These are phyloP conservation scores for Notarius quadriscutis DNA, from an alignment of 2,113 vertebrate genomes.

Conservation along the genomic window DNA sequence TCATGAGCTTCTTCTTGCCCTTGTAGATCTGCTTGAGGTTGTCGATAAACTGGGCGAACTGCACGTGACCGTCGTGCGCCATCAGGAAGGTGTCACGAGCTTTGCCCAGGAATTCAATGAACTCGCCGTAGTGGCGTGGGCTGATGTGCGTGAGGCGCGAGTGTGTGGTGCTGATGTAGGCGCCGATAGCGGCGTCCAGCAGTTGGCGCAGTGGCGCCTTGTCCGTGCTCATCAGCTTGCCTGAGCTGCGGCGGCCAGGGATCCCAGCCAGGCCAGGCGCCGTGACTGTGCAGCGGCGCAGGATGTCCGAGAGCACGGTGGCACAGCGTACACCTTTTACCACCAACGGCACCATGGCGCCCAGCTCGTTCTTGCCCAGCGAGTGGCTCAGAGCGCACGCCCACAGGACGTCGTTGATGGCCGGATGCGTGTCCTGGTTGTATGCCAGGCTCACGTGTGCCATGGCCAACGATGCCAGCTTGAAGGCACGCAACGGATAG, in stretches of 20 bases:
- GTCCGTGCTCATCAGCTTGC: slow-evolving; percentile 98
- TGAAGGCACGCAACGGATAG: slow-evolving; percentile 94
- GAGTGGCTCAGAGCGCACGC: slow-evolving; percentile 97
- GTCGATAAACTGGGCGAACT: slow-evolving; percentile 98
- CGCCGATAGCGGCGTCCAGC: slow-evolving; percentile 93
- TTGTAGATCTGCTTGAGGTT: slow-evolving; percentile 99
- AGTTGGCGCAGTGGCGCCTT: slow-evolving; percentile 95
- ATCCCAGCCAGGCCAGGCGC: slow-evolving; percentile 93
- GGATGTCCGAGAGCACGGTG: slow-evolving; percentile 95
- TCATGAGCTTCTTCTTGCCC: slow-evolving; percentile 99
- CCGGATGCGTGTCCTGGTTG: slow-evolving; percentile 98
- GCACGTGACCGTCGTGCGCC: slow-evolving; percentile 94
- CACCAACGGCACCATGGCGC: slow-evolving; percentile 93
- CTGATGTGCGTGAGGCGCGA: slow-evolving; percentile 98
- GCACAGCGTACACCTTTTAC: slow-evolving; percentile 98
- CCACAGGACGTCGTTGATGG: slow-evolving; percentile 98
- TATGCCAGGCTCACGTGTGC: slow-evolving; percentile 97
- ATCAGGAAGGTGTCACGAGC: slow-evolving; percentile 93
- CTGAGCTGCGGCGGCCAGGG: slow-evolving; percentile 93
- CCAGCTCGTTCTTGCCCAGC: slow-evolving; percentile 97
- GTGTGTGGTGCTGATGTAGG: slow-evolving; percentile 98
- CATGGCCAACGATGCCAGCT: slow-evolving; percentile 95
- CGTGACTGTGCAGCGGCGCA: slow-evolving; percentile 94
- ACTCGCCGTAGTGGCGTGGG: slow-evolving; percentile 96
- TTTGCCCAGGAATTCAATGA: slow-evolving; percentile 98